Evolutionary conservation across 2,113 vertebrate genomes (phyloP), one percentile per base, ranked within the genome.

Genomic region (Osmerus eperlanus): DNA sequence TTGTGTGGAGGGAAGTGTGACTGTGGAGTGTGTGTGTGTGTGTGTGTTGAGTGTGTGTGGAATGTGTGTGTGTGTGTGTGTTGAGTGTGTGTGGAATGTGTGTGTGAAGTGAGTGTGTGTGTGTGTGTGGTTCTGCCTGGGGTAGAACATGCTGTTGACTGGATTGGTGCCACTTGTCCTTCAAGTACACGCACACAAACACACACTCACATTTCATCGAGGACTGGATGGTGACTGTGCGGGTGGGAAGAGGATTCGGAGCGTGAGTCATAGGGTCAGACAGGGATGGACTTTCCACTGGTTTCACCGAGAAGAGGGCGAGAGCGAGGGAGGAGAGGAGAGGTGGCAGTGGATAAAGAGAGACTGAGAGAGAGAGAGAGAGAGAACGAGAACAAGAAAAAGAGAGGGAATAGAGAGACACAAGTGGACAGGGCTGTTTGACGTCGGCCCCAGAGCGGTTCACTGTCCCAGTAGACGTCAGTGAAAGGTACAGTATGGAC

Each of bases 211-310:
- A 54, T 59, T 59, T 13, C 11, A 1, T 60, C 8, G 13, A 23
- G 6, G 7, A 58, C 58, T 21, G 21, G 23, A 12, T 41, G 36
- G 36, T 21, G 21, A 21, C 21, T 15, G 9, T 67, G 1, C 28
- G 60, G 36, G 7, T 8, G 36, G 7, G 36, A 41, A 41, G 36
- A 8, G 36, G 36, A 41, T 8, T 41, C 7, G 19, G 18, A 23
- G 8, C 18, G 19, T 73, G 65, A 79, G 77, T 78, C 78, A 80
- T 32, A 65, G 66, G 75, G 81, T 86, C 77, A 75, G 58, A 67
- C 78, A 25, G 19, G 19, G 28, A 65, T 28, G 81, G 85, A 82
- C 78, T 85, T 86, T 86, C 85, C 86, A 75, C 41, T 71, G 14
- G 73, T 82, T 68, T 66, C 51, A 65, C 51, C 67, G 16, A 25